phyloP scores from a whole-genome alignment of 2,113 vertebrate species.

The Stercorarius parasiticus region DNA sequence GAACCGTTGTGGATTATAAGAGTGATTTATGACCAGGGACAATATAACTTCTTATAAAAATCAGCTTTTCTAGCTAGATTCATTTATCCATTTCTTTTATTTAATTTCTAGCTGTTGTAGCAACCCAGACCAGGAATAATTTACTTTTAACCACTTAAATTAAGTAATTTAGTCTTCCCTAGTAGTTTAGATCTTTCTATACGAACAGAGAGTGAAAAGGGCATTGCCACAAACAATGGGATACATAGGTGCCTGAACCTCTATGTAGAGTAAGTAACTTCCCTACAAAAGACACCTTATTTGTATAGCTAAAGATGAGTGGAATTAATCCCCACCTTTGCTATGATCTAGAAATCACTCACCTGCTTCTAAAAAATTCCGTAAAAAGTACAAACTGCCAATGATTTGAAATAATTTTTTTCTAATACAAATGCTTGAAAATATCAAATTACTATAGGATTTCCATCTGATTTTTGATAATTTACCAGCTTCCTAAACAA shows the following conservation, averaged over 20 bases:
- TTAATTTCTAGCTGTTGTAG: neutral
- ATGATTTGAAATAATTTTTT: neutral
- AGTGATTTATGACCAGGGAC: neutral
- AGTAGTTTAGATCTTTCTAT: neutral
- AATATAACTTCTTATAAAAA: neutral
- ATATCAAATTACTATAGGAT: neutral
- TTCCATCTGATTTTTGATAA: neutral
- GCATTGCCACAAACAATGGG: fast-evolving
- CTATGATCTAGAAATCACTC: neutral
- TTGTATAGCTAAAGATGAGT: neutral
- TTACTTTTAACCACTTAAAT: neutral
- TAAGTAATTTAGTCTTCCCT: neutral
- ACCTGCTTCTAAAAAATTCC: neutral
- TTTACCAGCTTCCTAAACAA: neutral
- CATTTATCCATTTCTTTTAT: neutral
- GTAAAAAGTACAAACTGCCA: neutral
- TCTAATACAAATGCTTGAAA: neutral
- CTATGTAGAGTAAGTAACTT: neutral
- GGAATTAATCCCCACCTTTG: neutral
- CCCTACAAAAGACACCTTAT: neutral
- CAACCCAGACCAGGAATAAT: fast-evolving
- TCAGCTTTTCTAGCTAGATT: neutral
- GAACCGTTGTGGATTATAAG: neutral
- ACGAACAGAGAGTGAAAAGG: neutral
- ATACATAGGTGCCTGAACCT: neutral